These are phyloP conservation scores for Cephonodes hylas DNA, from an alignment of 2,888 invertebrate species.

Conservation along the genomic window DNA sequence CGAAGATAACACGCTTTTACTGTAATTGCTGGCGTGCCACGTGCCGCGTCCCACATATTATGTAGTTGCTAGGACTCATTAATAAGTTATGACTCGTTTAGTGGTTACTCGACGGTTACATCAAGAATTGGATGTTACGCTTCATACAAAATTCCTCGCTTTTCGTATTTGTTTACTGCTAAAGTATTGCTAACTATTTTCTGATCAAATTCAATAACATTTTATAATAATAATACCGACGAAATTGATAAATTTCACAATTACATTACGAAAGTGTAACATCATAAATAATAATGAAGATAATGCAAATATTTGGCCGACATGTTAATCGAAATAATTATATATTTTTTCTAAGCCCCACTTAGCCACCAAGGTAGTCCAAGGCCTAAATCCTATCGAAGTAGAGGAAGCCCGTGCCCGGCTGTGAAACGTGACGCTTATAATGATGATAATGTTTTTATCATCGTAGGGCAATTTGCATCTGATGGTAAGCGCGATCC, in stretches of 20 bases:
- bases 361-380: no score
- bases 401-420: no score
- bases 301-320: no score
- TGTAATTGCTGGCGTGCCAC: neutral
- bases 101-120: neutral
- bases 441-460: no score
- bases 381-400: no score
- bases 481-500: no score
- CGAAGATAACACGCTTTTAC: neutral
- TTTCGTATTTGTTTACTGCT: neutral
- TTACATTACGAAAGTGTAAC: neutral
- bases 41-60: neutral
- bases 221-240: neutral
- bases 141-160: neutral
- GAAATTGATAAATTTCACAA: no score
- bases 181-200: neutral
- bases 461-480: no score
- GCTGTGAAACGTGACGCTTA: no score
- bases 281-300: neutral
- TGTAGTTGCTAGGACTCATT: neutral
- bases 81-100: neutral
- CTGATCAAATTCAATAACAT: neutral
- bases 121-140: slow-evolving; percentile 6
- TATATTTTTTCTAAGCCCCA: no score
- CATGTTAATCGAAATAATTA: no score